Percentiles rank a stretch among this genome's conserved stretches.
These are phyloP conservation scores for Leptopilina clavipes DNA, from an alignment of 1,140 invertebrate species.

Conservation along the genomic window DNA sequence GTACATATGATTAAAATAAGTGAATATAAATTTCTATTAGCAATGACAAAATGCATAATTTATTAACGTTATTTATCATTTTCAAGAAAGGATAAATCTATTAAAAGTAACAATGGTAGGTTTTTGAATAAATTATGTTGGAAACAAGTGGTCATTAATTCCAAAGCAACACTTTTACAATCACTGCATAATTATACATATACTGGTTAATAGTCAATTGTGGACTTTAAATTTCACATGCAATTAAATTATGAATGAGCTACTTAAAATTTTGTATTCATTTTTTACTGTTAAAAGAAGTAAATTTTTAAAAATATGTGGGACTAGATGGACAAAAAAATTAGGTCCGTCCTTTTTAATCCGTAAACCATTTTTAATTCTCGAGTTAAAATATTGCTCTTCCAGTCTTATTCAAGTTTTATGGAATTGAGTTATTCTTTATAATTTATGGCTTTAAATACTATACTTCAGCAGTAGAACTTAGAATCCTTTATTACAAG, in stretches of 20 bases:
- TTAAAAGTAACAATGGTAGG: too few relatives aligned
- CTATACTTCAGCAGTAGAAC: background rate
- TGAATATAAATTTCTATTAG: too few relatives aligned
- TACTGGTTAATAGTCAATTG: background rate
- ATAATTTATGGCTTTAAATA: background rate
- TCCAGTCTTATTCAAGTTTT: background rate
- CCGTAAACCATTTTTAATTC: slow-evolving; percentile 7
- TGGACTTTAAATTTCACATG: background rate
- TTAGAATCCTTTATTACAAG: slow-evolving; percentile 3
- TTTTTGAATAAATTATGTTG: too few relatives aligned
- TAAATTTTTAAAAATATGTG: background rate
- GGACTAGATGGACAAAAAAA: too few relatives aligned
- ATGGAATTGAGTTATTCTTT: slow-evolving; percentile 3
- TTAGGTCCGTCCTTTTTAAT: too few relatives aligned
- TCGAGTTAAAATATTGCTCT: slow-evolving; percentile 5
- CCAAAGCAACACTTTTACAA: background rate
- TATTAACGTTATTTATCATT: too few relatives aligned
- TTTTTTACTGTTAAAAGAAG: background rate
- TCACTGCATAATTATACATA: background rate
- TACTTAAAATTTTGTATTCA: slow-evolving; percentile 3
- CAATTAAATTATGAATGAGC: background rate
- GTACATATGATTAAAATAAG: too few relatives aligned
- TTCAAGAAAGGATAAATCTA: too few relatives aligned
- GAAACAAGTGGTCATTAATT: background rate
- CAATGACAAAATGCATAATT: too few relatives aligned